Conservation (phyloP, 2,888 invertebrate genomes). For the Tetramorium bicarinatum region DNA sequence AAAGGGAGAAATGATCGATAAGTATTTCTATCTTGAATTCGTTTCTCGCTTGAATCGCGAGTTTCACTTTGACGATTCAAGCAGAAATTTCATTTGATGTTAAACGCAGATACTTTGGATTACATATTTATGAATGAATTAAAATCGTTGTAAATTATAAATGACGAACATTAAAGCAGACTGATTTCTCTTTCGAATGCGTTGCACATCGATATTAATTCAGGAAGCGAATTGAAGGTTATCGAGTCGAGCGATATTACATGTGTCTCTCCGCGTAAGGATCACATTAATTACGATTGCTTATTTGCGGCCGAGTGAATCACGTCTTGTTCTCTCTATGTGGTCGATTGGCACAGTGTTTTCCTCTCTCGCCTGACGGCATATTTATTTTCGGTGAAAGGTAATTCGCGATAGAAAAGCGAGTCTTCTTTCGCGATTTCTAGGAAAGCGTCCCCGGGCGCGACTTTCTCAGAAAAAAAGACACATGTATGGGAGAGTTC, state of each 20-base stretch:
- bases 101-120: not conserved
- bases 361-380: not conserved
- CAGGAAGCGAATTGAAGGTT: not conserved
- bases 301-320: slow-evolving; percentile 32
- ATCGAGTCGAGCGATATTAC: not conserved
- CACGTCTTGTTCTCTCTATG: slow-evolving; percentile 4
- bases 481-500: not conserved
- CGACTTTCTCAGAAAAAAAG: not conserved
- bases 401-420: not conserved
- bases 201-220: not conserved
- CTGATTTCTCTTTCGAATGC: not conserved
- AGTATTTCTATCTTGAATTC: not conserved
- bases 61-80: not conserved
- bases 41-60: not conserved
- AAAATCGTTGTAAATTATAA: not conserved
- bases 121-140: not conserved
- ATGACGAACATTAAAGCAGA: not conserved
- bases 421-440: not conserved
- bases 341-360: not conserved
- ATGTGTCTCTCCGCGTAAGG: slow-evolving; percentile 3
- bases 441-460: not conserved
- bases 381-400: slow-evolving; percentile 22
- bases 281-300: slow-evolving; percentile 38
- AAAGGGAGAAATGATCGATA: not conserved
- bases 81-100: not conserved